A percentile compares a stretch with the other conserved stretches of the same genome.
Evolutionary conservation across 2,797 vertebrate species (phyloP).

Genomic region (Thalassophryne amazonica): DNA sequence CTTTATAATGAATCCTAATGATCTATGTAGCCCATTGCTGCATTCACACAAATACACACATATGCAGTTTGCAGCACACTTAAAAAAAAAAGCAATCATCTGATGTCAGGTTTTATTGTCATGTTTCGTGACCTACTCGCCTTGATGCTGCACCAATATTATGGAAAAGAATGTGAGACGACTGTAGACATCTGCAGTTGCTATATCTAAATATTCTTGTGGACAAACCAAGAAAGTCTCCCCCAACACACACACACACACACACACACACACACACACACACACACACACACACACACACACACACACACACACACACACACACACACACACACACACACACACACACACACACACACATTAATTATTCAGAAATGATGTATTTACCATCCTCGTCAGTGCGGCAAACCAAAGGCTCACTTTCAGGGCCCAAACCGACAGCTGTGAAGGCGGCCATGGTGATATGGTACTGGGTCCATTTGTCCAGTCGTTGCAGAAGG

Average conservation of each 20-base stretch:
- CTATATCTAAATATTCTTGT: too few species aligned
- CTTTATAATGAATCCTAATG: too few species aligned
- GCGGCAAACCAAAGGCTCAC: constrained; percentile 86
- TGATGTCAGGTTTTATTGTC: too few species aligned
- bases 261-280: background rate
- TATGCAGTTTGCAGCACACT: too few species aligned
- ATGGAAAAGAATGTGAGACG: too few species aligned
- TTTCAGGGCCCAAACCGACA: constrained; percentile 91
- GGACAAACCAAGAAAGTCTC: too few species aligned
- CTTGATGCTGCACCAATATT: too few species aligned
- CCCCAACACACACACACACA: background rate
- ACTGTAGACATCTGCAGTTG: too few species aligned
- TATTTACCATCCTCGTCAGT: constrained; percentile 94
- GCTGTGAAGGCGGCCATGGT: constrained; percentile 88
- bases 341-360: background rate
- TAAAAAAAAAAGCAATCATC: too few species aligned
- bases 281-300: background rate
- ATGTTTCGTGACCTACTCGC: too few species aligned
- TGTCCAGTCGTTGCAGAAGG: constrained; percentile 89
- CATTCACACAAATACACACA: too few species aligned
- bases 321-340: background rate
- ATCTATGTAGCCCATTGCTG: too few species aligned
- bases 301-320: background rate
- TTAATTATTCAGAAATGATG: background rate
- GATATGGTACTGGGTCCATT: constrained; percentile 94